These are phyloP conservation scores for Troides aeacus DNA, from an alignment of 2,888 invertebrate genomes.

Conservation along the genomic window DNA sequence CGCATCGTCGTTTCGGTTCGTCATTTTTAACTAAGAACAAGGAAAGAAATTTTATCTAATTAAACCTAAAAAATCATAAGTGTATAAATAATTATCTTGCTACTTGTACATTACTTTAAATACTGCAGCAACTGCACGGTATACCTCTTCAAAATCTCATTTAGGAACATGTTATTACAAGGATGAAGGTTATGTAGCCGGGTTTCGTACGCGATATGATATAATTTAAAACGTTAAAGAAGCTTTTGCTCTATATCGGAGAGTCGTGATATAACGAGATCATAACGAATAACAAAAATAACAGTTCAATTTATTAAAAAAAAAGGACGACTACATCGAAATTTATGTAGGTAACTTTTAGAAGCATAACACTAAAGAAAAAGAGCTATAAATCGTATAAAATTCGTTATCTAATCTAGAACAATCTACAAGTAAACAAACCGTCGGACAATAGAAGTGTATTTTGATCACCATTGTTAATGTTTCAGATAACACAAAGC, in stretches of 20 bases:
- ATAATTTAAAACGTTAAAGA: neutral
- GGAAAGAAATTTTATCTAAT: neutral
- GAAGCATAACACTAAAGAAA: neutral
- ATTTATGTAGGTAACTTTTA: neutral
- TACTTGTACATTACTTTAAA: neutral
- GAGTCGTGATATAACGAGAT: neutral
- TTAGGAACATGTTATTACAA: neutral
- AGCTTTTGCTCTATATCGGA: neutral
- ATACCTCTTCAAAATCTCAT: constrained; percentile 6
- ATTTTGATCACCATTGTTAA: neutral
- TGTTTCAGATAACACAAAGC: neutral
- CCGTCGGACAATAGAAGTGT: neutral
- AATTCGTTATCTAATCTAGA: neutral
- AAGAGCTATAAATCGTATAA: neutral
- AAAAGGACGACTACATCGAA: neutral
- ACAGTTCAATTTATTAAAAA: neutral
- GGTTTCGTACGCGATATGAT: neutral
- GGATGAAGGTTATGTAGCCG: neutral
- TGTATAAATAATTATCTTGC: neutral
- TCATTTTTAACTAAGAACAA: too few species aligned
- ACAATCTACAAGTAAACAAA: neutral
- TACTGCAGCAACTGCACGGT: neutral
- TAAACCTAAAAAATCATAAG: neutral
- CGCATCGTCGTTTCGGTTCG: too few species aligned
- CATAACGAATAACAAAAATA: too few species aligned